Evolutionary conservation across 2,888 invertebrate genomes (phyloP).

Genomic region (Therioaphis trifolii): DNA sequence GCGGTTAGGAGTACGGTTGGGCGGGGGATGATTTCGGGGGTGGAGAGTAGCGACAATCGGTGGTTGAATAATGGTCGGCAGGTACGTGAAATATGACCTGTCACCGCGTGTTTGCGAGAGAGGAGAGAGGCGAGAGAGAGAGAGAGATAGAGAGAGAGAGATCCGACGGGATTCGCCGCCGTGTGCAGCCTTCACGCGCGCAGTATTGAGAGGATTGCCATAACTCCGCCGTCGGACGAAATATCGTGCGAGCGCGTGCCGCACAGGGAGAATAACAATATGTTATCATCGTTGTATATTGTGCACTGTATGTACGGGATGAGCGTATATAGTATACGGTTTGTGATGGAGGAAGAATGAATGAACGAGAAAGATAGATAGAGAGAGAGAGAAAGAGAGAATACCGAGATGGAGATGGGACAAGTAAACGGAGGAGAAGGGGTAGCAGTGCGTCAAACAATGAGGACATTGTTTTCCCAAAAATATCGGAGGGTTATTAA

Average conservation of each 20-base stretch:
- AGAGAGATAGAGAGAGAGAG: too few species aligned
- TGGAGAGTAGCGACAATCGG: constrained; percentile 26
- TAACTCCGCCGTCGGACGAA: neutral
- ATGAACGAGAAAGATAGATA: neutral
- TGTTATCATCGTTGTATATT: neutral
- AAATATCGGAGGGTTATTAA: too few species aligned
- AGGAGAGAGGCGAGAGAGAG: too few species aligned
- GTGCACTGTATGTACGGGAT: too few species aligned
- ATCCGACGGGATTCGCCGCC: constrained; percentile 24
- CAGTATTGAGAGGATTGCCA: neutral
- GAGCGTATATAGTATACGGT: too few species aligned
- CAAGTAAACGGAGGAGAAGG: too few species aligned
- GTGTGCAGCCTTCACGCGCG: too few species aligned
- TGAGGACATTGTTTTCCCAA: too few species aligned
- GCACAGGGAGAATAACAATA: neutral
- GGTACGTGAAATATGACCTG: constrained; percentile 57
- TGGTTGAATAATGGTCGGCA: constrained; percentile 48
- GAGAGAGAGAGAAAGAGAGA: neutral
- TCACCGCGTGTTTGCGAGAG: too few species aligned
- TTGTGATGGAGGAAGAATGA: neutral
- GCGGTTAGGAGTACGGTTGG: too few species aligned
- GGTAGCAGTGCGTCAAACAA: too few species aligned
- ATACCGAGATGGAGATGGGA: neutral
- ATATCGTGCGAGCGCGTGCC: neutral
- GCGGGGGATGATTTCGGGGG: too few species aligned